These are phyloP conservation scores for Empis stercorea DNA, from an alignment of 2,888 invertebrate genomes.

Conservation along the genomic window DNA sequence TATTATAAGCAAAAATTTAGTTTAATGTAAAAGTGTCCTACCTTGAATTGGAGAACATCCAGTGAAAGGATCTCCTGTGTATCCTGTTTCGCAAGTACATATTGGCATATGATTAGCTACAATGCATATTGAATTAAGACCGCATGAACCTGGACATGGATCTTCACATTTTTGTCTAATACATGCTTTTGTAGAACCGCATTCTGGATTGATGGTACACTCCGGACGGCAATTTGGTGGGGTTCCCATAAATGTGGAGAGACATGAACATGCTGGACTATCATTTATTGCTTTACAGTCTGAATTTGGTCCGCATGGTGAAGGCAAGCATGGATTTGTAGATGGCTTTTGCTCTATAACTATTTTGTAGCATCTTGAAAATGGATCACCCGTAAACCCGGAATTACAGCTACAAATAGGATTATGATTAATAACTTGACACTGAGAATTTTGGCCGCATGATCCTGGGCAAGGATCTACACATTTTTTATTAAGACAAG, in stretches of 20 bases:
- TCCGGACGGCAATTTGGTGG: conserved; percentile 55
- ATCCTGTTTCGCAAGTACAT: conserved; percentile 68
- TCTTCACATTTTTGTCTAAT: conserved; percentile 49
- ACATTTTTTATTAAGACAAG: conserved; percentile 62
- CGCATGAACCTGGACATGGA: conserved; percentile 52
- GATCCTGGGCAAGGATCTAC: conserved; percentile 64
- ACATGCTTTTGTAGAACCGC: conserved; percentile 49
- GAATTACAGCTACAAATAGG: conserved; percentile 64
- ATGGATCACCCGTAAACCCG: conserved; percentile 61
- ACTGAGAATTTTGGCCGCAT: conserved; percentile 64
- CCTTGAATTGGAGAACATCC: conserved; percentile 45
- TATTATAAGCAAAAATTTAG: too few species aligned
- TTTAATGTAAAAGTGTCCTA: conserved; percentile 18
- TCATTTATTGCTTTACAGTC: conserved; percentile 44
- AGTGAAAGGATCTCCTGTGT: conserved; percentile 59
- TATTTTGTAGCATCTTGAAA: conserved; percentile 46
- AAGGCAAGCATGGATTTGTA: conserved; percentile 47
- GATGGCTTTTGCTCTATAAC: conserved; percentile 29
- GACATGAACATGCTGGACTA: conserved; percentile 47
- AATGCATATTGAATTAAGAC: conserved; percentile 42
- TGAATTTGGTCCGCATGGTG: conserved; percentile 52
- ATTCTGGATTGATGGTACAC: conserved; percentile 52
- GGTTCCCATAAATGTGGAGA: conserved; percentile 45
- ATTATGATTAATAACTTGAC: conserved; percentile 69
- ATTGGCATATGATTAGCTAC: conserved; percentile 61